A percentile compares a stretch with the other conserved stretches of the same genome.
These are phyloP conservation scores for Zhuqinia jingwanae DNA, from an alignment of 2,888 invertebrate species.

Conservation along the genomic window DNA sequence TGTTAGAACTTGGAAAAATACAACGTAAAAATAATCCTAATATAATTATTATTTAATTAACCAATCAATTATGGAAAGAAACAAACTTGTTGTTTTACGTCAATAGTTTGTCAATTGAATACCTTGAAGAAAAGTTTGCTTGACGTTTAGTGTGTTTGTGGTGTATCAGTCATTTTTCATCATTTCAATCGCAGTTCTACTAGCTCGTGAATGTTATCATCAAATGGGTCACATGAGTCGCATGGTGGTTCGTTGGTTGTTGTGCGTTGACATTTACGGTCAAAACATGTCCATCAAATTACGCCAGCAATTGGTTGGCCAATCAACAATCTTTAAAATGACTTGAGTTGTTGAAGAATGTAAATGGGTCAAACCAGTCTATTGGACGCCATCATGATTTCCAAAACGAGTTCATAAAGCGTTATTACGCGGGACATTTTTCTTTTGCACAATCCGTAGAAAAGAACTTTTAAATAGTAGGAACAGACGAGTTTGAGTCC, in stretches of 20 bases:
- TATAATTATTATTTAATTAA: too few relatives aligned
- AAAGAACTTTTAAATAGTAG: too few relatives aligned
- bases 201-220: background rate
- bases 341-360: background rate
- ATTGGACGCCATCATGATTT: background rate
- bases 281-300: conserved; percentile 5
- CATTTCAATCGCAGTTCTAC: background rate
- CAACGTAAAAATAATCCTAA: too few relatives aligned
- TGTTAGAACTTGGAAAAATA: background rate
- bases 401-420: too few relatives aligned
- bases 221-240: conserved; percentile 13
- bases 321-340: background rate
- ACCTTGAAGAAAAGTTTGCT: too few relatives aligned
- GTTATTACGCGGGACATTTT: too few relatives aligned
- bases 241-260: conserved; percentile 1
- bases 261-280: background rate
- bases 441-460: too few relatives aligned
- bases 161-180: too few relatives aligned
- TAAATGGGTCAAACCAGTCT: conserved; percentile 2
- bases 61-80: too few relatives aligned
- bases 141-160: background rate
- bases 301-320: background rate
- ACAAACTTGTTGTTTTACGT: too few relatives aligned
- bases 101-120: too few relatives aligned
- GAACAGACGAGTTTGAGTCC: too few relatives aligned